Evolutionary conservation across 2,888 invertebrate species (phyloP), one percentile per base, ranked within the genome.

Genomic region (Orchesellides sinensis): DNA sequence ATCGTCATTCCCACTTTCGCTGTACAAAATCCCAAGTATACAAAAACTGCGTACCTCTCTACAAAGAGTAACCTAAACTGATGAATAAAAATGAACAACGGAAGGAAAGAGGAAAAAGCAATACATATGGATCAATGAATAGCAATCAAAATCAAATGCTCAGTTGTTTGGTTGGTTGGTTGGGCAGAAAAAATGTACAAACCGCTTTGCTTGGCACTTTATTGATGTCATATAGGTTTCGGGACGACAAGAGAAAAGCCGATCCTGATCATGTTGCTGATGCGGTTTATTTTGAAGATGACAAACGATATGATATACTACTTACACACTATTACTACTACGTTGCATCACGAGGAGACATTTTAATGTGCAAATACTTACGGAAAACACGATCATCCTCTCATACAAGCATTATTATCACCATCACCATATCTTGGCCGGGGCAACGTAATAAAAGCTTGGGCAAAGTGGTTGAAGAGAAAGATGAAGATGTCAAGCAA

Each of bases 101-200:
- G 40, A n/a, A 49, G 68, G 35, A 27, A 32, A 45, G 17, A 47
- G 27, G 25, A 17, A 32, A 21, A 54, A n/a, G n/a, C 54, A 21
- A 12, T 35, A 0, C 40, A 32, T 25, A 70, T 40, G 63, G 74
- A 63, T 63, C 63, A 52, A 21, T 52, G 63, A 63, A 63, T 54
- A 54, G 21, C 25, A 59, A 74, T 65, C 52, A 63, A 65, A 74
- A 74, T 74, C 74, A 74, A 74, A 74, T 65, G 65, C 47, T 35
- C 35, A 52, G 54, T 32, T 65, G 61, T 49, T 63, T 63, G 63
- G 52, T 35, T 25, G 35, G 54, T 32, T 65, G 61, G 63, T 63
- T 63, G 63, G 52, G 19, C 29, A 65, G 65, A 75, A 75, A 66
- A 69, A 40, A 12, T 69, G 40, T 29, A 61, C 17, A 17, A 61